phyloP scores from a whole-genome alignment of 2,113 vertebrate species.

The Bos javanicus region DNA sequence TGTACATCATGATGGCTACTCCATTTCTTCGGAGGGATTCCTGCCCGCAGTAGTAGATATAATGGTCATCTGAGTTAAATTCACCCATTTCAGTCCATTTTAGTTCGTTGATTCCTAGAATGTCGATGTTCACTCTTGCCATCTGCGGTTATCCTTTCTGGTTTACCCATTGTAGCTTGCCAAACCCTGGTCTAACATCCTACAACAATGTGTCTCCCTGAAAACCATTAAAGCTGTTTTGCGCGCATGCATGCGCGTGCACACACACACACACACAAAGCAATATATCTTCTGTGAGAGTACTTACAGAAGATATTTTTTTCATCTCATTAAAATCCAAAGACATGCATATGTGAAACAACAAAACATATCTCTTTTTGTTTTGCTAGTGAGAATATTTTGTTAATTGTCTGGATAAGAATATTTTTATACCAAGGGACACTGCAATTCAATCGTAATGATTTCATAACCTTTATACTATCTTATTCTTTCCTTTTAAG shows the following conservation, averaged over 20 bases:
- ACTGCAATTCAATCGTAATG: not conserved
- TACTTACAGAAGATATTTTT: not conserved
- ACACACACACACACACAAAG: not conserved
- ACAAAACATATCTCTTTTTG: not conserved
- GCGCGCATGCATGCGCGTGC: too few species aligned
- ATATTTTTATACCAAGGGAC: not conserved
- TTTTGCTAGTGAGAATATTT: not conserved
- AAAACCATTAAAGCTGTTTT: not conserved
- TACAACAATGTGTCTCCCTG: not conserved
- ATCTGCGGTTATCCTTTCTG: too few species aligned
- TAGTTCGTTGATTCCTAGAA: too few species aligned
- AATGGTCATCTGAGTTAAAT: too few species aligned
- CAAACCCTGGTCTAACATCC: not conserved
- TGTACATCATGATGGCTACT: too few species aligned
- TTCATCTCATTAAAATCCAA: not conserved
- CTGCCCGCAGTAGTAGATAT: too few species aligned
- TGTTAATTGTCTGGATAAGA: not conserved
- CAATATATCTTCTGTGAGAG: not conserved
- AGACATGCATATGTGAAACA: not conserved
- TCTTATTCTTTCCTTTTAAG: not conserved
- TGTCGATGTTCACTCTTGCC: too few species aligned
- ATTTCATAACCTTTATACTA: not conserved
- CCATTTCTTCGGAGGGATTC: too few species aligned
- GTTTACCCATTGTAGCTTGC: too few species aligned
- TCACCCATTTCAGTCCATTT: too few species aligned